Evolutionary conservation across 2,797 vertebrate genomes (phyloP).

Genomic region (Austrolebias charrua): DNA sequence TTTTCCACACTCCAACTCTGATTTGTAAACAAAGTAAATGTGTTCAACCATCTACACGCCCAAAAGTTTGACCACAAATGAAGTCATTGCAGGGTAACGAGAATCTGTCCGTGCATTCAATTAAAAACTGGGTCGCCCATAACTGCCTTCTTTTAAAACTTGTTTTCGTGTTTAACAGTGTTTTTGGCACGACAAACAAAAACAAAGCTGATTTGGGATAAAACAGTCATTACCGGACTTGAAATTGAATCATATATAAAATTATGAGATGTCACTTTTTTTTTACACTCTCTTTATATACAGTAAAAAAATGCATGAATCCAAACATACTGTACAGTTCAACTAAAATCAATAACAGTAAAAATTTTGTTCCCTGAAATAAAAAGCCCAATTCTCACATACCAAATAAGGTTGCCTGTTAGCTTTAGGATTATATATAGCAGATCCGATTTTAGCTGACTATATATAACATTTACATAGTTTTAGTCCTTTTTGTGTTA

Average conservation of each 20-base stretch:
- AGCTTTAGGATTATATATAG: too few relatives aligned
- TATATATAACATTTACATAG: too few relatives aligned
- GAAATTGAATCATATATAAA: not conserved
- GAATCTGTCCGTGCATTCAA: conserved; percentile 47
- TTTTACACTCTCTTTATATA: not conserved
- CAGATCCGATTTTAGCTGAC: too few relatives aligned
- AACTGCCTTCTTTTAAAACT: conserved; percentile 48
- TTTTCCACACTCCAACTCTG: conserved; percentile 69
- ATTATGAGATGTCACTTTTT: not conserved
- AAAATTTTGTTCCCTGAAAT: too few relatives aligned
- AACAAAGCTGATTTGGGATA: conserved; percentile 3
- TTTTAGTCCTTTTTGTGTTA: too few relatives aligned
- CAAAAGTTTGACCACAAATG: conserved; percentile 63
- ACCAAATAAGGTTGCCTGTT: too few relatives aligned
- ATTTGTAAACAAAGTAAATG: conserved; percentile 67
- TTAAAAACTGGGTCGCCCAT: conserved; percentile 54
- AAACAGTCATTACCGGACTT: conserved; percentile 3
- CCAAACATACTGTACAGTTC: not conserved
- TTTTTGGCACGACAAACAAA: conserved; percentile 19
- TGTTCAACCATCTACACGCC: conserved; percentile 55
- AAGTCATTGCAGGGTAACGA: conserved; percentile 64
- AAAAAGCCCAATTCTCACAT: too few relatives aligned
- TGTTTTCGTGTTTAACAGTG: conserved; percentile 19
- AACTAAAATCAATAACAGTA: too few relatives aligned
- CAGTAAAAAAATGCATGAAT: too few relatives aligned